Base-by-base conservation (phyloP, 1,140 invertebrate species). In the Drosophila arawakana region DNA sequence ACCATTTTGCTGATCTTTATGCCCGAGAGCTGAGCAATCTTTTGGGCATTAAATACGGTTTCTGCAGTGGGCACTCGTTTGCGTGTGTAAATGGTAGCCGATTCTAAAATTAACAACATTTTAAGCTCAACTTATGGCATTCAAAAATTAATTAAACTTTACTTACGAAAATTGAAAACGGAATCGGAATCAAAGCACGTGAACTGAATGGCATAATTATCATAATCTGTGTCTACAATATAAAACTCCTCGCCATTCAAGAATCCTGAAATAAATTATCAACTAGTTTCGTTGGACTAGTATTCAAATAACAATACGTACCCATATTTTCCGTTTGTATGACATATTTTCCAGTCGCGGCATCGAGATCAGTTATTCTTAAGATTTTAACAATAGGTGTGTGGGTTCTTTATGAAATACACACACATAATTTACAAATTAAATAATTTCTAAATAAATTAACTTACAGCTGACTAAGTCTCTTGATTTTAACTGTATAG, bases 201-300 rank as follows among this genome's bases (percentile, higher is more conserved):
- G 18, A 8, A 81, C 9, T 69, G 73, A n/a, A 81, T 73, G 6
- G 63, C 63, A 44, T 39, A 80, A 7, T 57, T 80, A 0, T n/a
- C 7, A 39, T 81, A 80, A 18, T 81, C 79, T 11, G 79, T 81
- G 7, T 76, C 68, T 47, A 81, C 30, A 2, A 80, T 7, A 15
- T 76, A 66, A 5, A 76, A 46, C n/a, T 72, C 46, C 35, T 66
- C 15, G 7, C 78, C 78, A 0, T 60, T 35, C 2, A 73, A 63
- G 61, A 62, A 61, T 2, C 5, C 73, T 81, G 10, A 2, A 15
- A 18, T 41, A 21, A 37, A 2, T n/a, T 50, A 21, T 21, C 11
- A 25, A 4, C n/a, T 21, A n/a, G 15, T 30, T 50, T 25, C 1
- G 18, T 1, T n/a, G 34, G 25, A 10, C 5, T 10, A 11, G 6